These are phyloP conservation scores for Theristicus caerulescens DNA, from an alignment of 2,113 vertebrate species.

Conservation along the genomic window DNA sequence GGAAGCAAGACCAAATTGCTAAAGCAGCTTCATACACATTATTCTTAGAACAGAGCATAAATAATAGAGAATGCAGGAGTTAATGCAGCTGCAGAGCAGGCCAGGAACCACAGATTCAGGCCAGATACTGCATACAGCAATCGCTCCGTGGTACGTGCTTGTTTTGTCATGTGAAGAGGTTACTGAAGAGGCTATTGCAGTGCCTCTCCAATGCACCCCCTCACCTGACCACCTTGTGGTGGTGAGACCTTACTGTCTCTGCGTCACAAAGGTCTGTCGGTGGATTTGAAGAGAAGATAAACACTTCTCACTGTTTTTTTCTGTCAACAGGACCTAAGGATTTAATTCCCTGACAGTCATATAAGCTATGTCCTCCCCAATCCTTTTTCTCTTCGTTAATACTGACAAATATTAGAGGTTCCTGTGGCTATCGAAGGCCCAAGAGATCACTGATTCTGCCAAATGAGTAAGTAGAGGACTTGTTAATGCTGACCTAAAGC, in stretches of 20 bases:
- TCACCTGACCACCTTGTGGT: neutral
- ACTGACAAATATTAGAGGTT: neutral
- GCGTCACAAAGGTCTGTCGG: neutral
- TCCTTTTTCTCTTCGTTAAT: neutral
- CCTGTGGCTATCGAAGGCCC: neutral
- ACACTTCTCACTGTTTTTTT: neutral
- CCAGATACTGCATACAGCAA: neutral
- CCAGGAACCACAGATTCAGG: neutral
- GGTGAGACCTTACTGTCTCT: neutral
- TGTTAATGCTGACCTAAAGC: neutral
- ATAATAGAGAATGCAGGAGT: neutral
- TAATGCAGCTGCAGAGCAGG: neutral
- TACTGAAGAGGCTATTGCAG: neutral
- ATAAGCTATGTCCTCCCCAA: neutral
- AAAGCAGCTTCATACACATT: neutral
- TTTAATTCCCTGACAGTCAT: neutral
- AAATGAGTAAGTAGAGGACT: neutral
- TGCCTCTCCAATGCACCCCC: accelerated
- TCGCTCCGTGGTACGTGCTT: neutral
- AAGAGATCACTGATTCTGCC: neutral
- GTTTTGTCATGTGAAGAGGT: neutral
- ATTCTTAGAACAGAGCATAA: neutral
- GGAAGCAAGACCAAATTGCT: neutral
- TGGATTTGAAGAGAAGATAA: neutral
- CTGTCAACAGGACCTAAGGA: neutral